Evolutionary conservation across 1,140 invertebrate species (phyloP), one percentile per base, ranked within the genome.

Genomic region (Aporrectodea caliginosa): DNA sequence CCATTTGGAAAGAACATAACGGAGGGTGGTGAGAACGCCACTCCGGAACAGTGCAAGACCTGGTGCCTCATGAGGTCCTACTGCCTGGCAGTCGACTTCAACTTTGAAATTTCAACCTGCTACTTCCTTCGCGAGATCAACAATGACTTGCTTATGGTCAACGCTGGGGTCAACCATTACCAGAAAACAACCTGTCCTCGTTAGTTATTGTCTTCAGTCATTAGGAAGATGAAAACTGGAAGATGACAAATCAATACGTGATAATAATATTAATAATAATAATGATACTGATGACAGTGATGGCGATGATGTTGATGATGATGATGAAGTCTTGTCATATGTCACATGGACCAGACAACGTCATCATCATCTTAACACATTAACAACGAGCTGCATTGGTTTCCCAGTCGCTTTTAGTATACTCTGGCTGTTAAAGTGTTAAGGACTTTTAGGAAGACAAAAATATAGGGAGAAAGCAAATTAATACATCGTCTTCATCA

Each of bases 1-100:
- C 78, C 78, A 1, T 79, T 79, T 33, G 78, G 78, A 22, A 30
- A 74, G 73, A 74, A 79, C 78, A 29, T 75, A 32, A 79, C 71
- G n/a, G n/a, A 14, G 16, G 31, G 2, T 0, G 35, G n/a, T 32
- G 31, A 73, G 31, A 71, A 71, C 32, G 27, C 32, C 27, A 35
- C 69, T 22, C 1, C 58, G 1, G 78, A 74, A 35, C 22, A 73
- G 71, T 79, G 78, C 35, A 79, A 79, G 35, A 31, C 27, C 16
- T 79, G 78, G 78, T 79, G 78, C 34, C 29, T 79, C 22, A 75
- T 74, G 71, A 34, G 73, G 27, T 75, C 78, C n/a, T 75, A 35
- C 70, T 79, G 78, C 43, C 70, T 29, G 6, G 78, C 32, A 30
- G 78, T 79, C 12, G 78, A 79, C 72, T 79, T 79, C 73, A 68